Evolutionary conservation across 2,797 vertebrate genomes (phyloP).

Genomic region (Buceros bicornis): DNA sequence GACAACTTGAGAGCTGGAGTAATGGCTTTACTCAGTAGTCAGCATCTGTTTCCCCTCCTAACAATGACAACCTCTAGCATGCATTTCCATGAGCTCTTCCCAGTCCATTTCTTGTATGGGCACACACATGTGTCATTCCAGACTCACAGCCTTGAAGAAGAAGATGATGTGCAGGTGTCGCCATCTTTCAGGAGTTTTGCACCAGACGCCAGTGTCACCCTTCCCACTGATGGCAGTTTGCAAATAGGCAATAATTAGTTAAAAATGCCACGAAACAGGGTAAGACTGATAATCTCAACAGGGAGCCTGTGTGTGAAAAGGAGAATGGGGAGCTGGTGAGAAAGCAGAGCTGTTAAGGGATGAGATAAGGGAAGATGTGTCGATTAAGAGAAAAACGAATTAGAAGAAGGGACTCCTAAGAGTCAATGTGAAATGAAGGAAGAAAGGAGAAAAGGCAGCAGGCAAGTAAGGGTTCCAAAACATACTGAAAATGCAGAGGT

Average conservation of each 20-base stretch:
- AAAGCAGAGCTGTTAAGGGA: background rate
- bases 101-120: fast-evolving
- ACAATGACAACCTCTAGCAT: background rate
- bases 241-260: background rate
- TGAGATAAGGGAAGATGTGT: background rate
- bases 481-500: background rate
- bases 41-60: background rate
- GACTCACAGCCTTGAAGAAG: background rate
- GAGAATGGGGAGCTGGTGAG: background rate
- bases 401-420: background rate
- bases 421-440: background rate
- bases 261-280: background rate
- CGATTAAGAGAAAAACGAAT: background rate
- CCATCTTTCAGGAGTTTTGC: background rate
- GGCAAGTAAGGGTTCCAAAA: background rate
- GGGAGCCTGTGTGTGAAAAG: background rate
- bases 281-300: background rate
- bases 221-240: background rate
- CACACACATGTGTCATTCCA: background rate
- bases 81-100: background rate
- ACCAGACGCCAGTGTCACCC: background rate
- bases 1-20: background rate
- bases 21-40: background rate
- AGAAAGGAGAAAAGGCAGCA: background rate
- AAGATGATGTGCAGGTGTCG: background rate